A percentile compares a stretch with the other conserved stretches of the same genome.
Evolutionary conservation across 2,888 invertebrate genomes (phyloP).

Genomic region (Micoletzkya japonica): DNA sequence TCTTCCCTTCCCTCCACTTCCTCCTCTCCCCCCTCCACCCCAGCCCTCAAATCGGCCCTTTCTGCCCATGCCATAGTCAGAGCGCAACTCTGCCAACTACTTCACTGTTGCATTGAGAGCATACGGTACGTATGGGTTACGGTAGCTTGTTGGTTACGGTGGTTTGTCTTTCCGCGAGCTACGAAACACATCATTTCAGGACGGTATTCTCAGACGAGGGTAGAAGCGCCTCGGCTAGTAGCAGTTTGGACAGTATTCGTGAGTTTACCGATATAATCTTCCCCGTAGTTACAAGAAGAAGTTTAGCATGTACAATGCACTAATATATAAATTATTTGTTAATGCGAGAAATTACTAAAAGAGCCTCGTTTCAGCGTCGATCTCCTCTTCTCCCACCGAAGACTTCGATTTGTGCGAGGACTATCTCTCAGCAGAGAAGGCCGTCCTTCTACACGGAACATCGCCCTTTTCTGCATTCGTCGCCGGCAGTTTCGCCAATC

Average conservation of each 20-base stretch:
- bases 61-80: constrained; percentile 31
- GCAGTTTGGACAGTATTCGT: constrained; percentile 32
- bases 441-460: constrained; percentile 30
- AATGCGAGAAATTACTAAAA: not conserved
- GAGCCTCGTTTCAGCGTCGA: constrained; percentile 8
- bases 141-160: not conserved
- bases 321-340: not conserved
- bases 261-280: not conserved
- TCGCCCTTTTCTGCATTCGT: constrained; percentile 33
- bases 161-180: too few relatives aligned
- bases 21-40: not conserved
- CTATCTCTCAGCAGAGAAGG: constrained; percentile 26
- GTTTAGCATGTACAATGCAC: not conserved
- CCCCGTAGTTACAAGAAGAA: too few relatives aligned
- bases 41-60: not conserved
- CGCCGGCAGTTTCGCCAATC: constrained; percentile 33
- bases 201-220: constrained; percentile 36
- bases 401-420: constrained; percentile 24
- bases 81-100: constrained; percentile 33
- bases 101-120: constrained; percentile 45
- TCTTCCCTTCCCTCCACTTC: constrained; percentile 14
- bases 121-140: constrained; percentile 32
- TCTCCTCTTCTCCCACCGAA: constrained; percentile 16
- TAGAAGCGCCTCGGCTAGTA: constrained; percentile 30
- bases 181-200: too few relatives aligned